Base-by-base conservation (phyloP, 1,140 invertebrate species). In the Leucophenga varia region DNA sequence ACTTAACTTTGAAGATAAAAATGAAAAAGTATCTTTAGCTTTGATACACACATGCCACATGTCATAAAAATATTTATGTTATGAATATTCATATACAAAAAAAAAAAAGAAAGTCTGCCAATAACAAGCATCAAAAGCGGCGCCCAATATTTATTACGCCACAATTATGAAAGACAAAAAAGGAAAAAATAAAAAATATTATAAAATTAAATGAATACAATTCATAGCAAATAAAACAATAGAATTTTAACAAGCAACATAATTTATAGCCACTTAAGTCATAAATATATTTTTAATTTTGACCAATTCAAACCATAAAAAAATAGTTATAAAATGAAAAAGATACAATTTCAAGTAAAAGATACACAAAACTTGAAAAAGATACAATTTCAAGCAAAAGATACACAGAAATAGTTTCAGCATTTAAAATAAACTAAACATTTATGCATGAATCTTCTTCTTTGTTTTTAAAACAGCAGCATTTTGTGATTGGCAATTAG, bases 221-320 rank as follows among this genome's bases (percentile, higher is more conserved):
- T 28, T 7, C 6, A 12, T 28, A 28, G 25, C 25, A 34, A 9
- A 14, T 4, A 45, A 59, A 65, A 65, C 63, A 65, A 65, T 65
- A 65, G 63, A 63, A 57, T 59, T 63, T 65, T 67, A 65, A 68
- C 57, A 68, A 68, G 55, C 69, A 64, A 69, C 61, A 63, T 65
- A 65, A 70, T 70, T 70, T 70, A 70, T 70, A 40, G 51, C 56
- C 65, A 63, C 65, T 65, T 70, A 60, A 70, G 61, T 56, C 65
- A 65, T 70, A 70, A 70, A 70, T 70, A 70, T 61, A 65, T 60
- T 70, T 70, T 67, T 70, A 60, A 70, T 70, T 70, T 70, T 54
- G 46, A 32, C 64, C 51, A 64, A 68, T 64, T 68, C 64, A 55
- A n/a, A n/a, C n/a, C n/a, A n/a, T n/a, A n/a, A n/a, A n/a, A n/a